Base-by-base conservation (phyloP, 2,888 invertebrate species). In the Xanthia togata region DNA sequence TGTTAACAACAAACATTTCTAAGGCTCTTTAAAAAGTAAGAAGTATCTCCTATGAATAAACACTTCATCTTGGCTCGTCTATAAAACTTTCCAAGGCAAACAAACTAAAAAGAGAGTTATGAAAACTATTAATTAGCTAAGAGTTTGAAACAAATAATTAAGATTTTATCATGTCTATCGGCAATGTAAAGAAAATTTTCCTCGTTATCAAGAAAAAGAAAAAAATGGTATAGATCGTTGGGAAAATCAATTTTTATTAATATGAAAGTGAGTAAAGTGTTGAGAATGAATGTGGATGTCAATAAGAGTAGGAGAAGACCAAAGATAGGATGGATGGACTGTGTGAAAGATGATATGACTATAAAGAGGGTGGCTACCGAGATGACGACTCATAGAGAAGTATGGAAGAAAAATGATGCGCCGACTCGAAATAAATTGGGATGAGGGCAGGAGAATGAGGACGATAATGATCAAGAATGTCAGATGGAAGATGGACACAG, bases 71-170 rank as follows among this genome's bases (percentile, higher is more conserved):
- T 41, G 4, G 23, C 44, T 59, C 57, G 9, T 65, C 20, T 31
- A 35, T 60, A 44, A 63, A 73, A 84, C 59, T 73, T 68, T 50
- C 6, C 17, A 50, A 63, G 35, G 31, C 11, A 57, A 73, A 67
- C 11, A 57, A 73, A 67, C 20, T 70, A 63, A 60, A 71, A 59
- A 65, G 20, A n/a, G 26, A 67, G 53, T 60, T 69, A n/a, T 44
- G 12, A 63, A 81, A 76, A 84, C 76, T 73, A 76, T 68, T 83
- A 76, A 84, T 84, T 81, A 81, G 76, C 72, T 31, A 62, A 67
- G 57, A 80, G 81, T 82, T 84, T 63, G 53, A 67, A 76, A 84
- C 69, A 67, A 72, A 84, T 70, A 70, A 76, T 73, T 31, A 76
- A 76, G 41, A 0, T 62, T 73, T 70, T 75, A 84, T 76, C 38